Percentiles rank a stretch among this genome's conserved stretches.
Evolutionary conservation across 2,113 vertebrate genomes (phyloP).

Genomic region (Bos indicus): DNA sequence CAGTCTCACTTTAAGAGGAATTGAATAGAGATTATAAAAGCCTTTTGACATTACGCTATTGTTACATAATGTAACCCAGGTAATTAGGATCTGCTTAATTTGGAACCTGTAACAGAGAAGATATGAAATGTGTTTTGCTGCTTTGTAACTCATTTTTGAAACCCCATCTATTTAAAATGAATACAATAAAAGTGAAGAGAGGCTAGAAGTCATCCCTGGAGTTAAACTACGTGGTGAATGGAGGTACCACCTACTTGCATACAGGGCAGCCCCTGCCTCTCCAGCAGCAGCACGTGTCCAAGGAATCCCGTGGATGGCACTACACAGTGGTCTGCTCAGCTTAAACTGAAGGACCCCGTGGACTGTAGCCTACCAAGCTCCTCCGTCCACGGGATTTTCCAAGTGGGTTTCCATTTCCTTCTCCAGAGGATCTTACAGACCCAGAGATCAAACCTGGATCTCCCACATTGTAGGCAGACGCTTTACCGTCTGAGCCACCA

Average conservation of each 20-base stretch:
- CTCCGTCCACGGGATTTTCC: not conserved
- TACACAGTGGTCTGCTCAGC: not conserved
- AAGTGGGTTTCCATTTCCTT: not conserved
- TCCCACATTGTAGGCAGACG: not conserved
- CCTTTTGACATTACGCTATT: slow-evolving; percentile 66
- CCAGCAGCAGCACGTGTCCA: not conserved
- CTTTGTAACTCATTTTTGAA: slow-evolving; percentile 1
- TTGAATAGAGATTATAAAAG: slow-evolving; percentile 68
- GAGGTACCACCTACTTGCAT: not conserved
- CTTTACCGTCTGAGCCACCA: not conserved
- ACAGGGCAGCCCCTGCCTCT: not conserved
- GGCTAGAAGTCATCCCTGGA: not conserved
- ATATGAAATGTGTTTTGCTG: slow-evolving; percentile 7
- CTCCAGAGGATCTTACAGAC: not conserved
- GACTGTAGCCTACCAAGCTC: not conserved
- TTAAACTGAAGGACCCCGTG: not conserved
- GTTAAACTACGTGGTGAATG: not conserved
- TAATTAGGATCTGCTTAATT: slow-evolving; percentile 46
- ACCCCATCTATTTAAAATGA: not conserved
- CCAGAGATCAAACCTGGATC: not conserved
- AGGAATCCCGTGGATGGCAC: not conserved
- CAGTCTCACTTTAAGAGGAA: slow-evolving; percentile 56
- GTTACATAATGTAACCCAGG: not conserved
- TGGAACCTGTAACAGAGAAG: not conserved
- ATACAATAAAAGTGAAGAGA: not conserved